phyloP scores from a whole-genome alignment of 2,113 vertebrate genomes.

The Ploceus nigricollis region DNA sequence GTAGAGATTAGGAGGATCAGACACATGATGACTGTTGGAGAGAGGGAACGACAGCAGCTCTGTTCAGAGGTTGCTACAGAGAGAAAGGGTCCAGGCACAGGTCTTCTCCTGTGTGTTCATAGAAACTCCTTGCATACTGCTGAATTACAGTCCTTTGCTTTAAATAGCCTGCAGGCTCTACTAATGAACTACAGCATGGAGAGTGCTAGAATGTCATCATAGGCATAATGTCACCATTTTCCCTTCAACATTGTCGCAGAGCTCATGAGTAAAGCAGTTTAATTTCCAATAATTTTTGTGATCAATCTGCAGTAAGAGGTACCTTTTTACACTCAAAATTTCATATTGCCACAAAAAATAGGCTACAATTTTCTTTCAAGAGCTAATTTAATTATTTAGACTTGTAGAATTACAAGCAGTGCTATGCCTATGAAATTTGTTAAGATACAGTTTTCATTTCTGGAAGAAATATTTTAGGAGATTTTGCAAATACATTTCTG shows the following conservation, averaged over 20 bases:
- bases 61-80: not conserved
- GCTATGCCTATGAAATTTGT: not conserved
- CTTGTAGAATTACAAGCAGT: not conserved
- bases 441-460: not conserved
- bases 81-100: not conserved
- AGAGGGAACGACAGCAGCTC: not conserved
- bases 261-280: not conserved
- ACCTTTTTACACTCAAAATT: not conserved
- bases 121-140: not conserved
- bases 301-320: not conserved
- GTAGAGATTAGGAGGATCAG: not conserved
- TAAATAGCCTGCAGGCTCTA: not conserved
- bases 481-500: slow-evolving; percentile 28
- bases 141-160: not conserved
- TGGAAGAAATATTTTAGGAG: slow-evolving; percentile 16
- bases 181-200: not conserved
- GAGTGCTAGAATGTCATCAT: not conserved
- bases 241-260: not conserved
- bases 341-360: not conserved
- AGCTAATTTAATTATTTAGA: not conserved
- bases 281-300: not conserved
- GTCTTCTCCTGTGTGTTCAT: not conserved
- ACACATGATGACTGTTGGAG: not conserved
- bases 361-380: not conserved
- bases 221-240: not conserved